phyloP scores from a whole-genome alignment of 2,797 vertebrate genomes.

The Threskiornis aethiopicus region DNA sequence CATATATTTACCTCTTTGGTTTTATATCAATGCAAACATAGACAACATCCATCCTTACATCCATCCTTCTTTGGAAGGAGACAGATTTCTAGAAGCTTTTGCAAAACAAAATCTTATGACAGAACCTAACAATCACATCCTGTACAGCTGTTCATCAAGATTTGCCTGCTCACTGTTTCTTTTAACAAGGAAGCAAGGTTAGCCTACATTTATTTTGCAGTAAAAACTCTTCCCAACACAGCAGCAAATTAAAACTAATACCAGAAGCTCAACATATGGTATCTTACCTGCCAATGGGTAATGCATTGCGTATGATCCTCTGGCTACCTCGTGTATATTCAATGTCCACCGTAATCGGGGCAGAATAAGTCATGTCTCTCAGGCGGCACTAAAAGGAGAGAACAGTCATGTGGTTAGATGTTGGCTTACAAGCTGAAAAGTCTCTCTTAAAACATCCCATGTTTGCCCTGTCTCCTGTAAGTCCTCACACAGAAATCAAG shows the following conservation, averaged over 20 bases:
- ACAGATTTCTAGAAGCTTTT: not conserved
- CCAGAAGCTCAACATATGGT: not conserved
- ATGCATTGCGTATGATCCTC: constrained; percentile 95
- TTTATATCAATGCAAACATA: not conserved
- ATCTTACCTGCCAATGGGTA: constrained; percentile 91
- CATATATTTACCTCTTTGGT: not conserved
- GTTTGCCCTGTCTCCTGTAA: not conserved
- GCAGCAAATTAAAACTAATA: not conserved
- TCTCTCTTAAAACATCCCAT: not conserved
- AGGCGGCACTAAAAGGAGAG: constrained; percentile 87
- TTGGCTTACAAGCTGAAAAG: not conserved
- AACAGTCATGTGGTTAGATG: not conserved
- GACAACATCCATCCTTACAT: not conserved
- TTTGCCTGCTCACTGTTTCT: not conserved
- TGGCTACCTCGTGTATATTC: constrained; percentile 98
- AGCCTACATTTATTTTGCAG: not conserved
- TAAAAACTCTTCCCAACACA: not conserved
- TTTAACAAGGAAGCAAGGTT: not conserved
- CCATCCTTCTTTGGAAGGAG: not conserved
- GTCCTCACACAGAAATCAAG: not conserved
- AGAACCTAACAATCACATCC: not conserved
- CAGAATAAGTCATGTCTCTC: constrained; percentile 97
- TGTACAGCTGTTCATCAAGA: not conserved
- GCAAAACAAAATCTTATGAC: not conserved
- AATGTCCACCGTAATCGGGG: constrained; percentile 95